Evolutionary conservation across 2,888 invertebrate genomes (phyloP), one percentile per base, ranked within the genome.

Genomic region (Pristionchus maxplancki): DNA sequence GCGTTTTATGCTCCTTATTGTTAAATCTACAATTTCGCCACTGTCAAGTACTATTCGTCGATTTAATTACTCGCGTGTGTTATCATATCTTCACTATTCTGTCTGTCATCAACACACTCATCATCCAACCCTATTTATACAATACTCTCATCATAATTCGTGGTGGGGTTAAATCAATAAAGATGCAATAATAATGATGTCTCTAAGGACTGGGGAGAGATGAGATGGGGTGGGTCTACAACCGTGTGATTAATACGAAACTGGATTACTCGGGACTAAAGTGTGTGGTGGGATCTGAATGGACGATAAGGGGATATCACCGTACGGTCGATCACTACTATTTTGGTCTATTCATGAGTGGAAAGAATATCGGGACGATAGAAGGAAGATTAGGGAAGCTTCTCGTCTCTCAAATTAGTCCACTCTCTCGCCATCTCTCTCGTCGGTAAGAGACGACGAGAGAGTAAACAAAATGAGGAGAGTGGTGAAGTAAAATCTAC

Each of bases 211-310:
- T 37, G 8, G 34, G 40, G n/a, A 34, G 74, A n/a, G n/a, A 44
- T 74, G 74, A 74, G n/a, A 74, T 74, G 74, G 74, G 20, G 17
- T 50, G 50, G 48, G 34, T 74, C 74, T 74, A 74, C 74, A 74
- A 74, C 74, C 74, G 74, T 74, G 37, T 67, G 67, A 17, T n/a
- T 20, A 67, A 67, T 67, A 67, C 34, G 34, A 17, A 67, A 31
- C 34, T 31, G 67, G 31, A 20, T 20, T 74, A 24, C 17, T 74
- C 20, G 74, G 67, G 34, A 67, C 50, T 40, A 17, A 24, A 40
- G 40, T 74, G 74, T 20, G 74, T 34, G 34, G 31, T 15, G 34
- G 34, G 67, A 34, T 50, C 20, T 50, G 67, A 34, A 31, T 1
- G 17, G 67, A 67, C 3, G 13, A 28, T 13, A 28, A 13, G 34